Evolutionary conservation across 2,797 vertebrate species (phyloP), one percentile per base, ranked within the genome.

Genomic region (Heliangelus exortis): DNA sequence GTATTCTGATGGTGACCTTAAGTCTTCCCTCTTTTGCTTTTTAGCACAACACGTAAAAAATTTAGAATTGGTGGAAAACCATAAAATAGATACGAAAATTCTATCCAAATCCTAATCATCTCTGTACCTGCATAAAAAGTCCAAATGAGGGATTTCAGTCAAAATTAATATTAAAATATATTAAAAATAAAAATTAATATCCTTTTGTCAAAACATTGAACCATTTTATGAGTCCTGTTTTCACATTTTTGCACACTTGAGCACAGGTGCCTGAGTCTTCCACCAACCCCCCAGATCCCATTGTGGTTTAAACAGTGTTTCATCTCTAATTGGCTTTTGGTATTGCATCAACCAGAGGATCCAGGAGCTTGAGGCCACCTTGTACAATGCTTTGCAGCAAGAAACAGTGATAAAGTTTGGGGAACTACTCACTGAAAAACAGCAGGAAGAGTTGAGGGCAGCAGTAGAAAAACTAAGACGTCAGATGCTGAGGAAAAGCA

Each of bases 341-440:
- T 92, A 66, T 97, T 97, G 68, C 95, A 59, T 97, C 97, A 83
- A 80, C 97, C 98, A 99, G 99, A 99, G 99, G 98, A 99, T 99
- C 98, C 99, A 99, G 97, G 99, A 99, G 95, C 97, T 99, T 97
- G 99, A 99, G 96, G 99, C 99, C 36, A 99, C 99, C 12, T 97
- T 99, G 95, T 99, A 99, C 98, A 99, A 99, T 94, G 98, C 99
- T 89, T 98, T 99, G 94, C 99, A 99, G 98, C 99, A 99, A 98
- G 99, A 99, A 97, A 99, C 99, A n/a, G 98, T 99, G 86, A 99
- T 99, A 95, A 99, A 99, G 77, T 99, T 99, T 53, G 99, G 99
- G 6, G 99, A 99, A 79, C 97, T 99, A 9, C 97, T 99, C 94
- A 98, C 98, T 73, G 99, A 99, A 95, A 98, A 98, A 36, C 99